These are phyloP conservation scores for Actinopyga echinites DNA, from an alignment of 53 echinoderm and acorn worm species.

Conservation along the genomic window DNA sequence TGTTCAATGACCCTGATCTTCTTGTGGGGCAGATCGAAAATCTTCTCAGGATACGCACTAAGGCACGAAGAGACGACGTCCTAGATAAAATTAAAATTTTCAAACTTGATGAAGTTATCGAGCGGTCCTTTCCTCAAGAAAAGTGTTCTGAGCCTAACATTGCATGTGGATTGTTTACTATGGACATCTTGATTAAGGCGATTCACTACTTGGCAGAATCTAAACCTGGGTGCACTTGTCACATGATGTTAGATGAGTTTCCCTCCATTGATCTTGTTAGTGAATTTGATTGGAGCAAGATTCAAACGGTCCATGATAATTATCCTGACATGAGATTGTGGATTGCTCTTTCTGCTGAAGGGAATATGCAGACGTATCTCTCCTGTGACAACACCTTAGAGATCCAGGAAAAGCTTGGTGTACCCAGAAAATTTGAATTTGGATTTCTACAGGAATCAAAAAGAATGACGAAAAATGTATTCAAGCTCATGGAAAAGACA, in stretches of 20 bases:
- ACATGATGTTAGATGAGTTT: slow-evolving; percentile 11
- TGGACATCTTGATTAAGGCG: neutral
- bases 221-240: neutral
- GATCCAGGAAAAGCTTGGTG: neutral
- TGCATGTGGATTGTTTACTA: neutral
- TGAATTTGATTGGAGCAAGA: neutral
- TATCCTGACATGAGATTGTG: slow-evolving; percentile 20
- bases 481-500: neutral
- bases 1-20: slow-evolving; percentile 17
- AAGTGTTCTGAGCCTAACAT: neutral
- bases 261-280: neutral
- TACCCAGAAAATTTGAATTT: neutral
- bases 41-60: neutral
- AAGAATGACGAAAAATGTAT: neutral
- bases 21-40: neutral
- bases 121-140: neutral
- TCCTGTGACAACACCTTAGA: neutral
- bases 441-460: slow-evolving; percentile 15
- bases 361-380: slow-evolving; percentile 9
- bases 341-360: slow-evolving; percentile 6
- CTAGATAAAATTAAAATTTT: neutral
- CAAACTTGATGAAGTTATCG: neutral
- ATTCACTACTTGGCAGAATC: neutral
- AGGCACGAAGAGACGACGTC: neutral
- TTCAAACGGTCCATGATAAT: neutral